These are phyloP conservation scores for Altica lythri DNA, from an alignment of 2,888 invertebrate genomes.

Conservation along the genomic window DNA sequence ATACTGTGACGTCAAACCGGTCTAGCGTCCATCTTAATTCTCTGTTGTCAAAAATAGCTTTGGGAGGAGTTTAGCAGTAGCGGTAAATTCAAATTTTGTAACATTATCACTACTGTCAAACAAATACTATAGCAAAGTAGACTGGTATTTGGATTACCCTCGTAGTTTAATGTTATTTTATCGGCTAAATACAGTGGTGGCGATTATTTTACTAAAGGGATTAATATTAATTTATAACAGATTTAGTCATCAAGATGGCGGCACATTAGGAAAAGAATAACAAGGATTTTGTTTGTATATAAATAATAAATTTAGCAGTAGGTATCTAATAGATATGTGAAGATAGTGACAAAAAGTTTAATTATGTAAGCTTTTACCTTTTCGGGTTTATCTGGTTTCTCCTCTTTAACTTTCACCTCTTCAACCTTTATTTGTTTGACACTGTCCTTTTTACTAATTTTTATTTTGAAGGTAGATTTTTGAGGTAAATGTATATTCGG, in stretches of 20 bases:
- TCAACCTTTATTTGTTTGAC: slow-evolving; percentile 34
- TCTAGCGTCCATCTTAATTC: slow-evolving; percentile 15
- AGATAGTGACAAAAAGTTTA: neutral
- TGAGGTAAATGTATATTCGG: slow-evolving; percentile 32
- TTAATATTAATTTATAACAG: too few relatives aligned
- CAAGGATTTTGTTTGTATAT: too few relatives aligned
- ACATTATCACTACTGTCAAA: too few relatives aligned
- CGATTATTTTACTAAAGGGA: too few relatives aligned
- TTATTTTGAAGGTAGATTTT: slow-evolving; percentile 37
- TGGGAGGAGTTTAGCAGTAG: slow-evolving; percentile 5
- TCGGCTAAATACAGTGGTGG: neutral
- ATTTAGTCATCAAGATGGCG: slow-evolving; percentile 14
- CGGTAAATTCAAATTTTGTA: slow-evolving; percentile 21
- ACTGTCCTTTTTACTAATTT: slow-evolving; percentile 36
- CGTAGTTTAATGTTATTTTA: neutral
- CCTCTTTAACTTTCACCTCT: slow-evolving; percentile 32
- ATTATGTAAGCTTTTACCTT: slow-evolving; percentile 26
- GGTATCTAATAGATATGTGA: too few relatives aligned
- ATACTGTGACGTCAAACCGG: slow-evolving; percentile 15
- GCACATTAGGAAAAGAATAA: too few relatives aligned
- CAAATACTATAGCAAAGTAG: neutral
- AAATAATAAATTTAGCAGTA: too few relatives aligned
- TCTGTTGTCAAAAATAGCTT: slow-evolving; percentile 7
- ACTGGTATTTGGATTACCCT: neutral
- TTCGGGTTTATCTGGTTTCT: slow-evolving; percentile 25